Percentiles rank a stretch among this genome's conserved stretches.
Conservation (phyloP, 2,797 vertebrate species). For the Steatocranus sp. region DNA sequence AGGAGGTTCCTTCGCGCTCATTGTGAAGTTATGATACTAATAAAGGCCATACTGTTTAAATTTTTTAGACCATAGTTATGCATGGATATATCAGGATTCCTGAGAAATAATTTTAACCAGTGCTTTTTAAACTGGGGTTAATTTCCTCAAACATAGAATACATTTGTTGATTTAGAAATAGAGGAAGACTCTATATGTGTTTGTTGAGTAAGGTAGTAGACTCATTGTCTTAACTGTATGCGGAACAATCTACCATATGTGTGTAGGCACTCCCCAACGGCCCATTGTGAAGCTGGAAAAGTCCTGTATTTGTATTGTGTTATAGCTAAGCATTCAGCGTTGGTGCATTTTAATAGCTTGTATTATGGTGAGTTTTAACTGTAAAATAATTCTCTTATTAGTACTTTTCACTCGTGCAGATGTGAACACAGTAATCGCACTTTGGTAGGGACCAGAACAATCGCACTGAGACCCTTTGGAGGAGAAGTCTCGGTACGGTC, state of each 20-base stretch:
- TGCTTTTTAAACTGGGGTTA: background rate
- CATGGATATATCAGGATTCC: background rate
- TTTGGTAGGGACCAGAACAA: background rate
- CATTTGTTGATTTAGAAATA: background rate
- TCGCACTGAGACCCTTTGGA: background rate
- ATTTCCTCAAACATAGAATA: background rate
- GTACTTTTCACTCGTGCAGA: background rate
- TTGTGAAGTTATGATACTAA: background rate
- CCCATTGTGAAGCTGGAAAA: background rate
- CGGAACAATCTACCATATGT: background rate
- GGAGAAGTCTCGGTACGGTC: background rate
- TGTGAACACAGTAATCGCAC: background rate
- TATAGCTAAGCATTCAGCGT: background rate
- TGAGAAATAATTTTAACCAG: background rate
- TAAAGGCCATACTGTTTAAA: background rate
- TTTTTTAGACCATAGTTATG: background rate
- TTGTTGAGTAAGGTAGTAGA: background rate
- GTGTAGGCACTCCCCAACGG: background rate
- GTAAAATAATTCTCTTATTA: background rate
- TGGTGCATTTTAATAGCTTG: background rate
- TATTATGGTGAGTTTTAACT: background rate
- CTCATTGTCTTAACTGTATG: background rate
- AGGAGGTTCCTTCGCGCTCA: background rate
- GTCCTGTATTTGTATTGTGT: background rate
- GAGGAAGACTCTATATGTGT: background rate